These are phyloP conservation scores for Drosophila mayri DNA, from an alignment of 1,140 invertebrate genomes.

Conservation along the genomic window DNA sequence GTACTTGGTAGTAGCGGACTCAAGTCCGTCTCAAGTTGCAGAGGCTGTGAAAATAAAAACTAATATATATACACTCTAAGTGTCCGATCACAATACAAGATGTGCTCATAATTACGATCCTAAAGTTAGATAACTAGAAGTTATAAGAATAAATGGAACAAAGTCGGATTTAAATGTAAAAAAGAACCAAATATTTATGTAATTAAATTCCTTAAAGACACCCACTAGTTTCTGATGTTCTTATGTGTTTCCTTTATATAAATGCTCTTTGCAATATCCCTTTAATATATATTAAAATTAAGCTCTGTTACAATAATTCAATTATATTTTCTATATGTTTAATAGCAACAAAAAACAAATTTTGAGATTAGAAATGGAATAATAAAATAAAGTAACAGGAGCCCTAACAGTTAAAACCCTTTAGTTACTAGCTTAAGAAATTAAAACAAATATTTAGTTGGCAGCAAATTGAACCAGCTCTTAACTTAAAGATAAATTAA, in stretches of 20 bases:
- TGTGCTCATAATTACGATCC: conserved; percentile 40
- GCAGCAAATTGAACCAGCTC: background rate
- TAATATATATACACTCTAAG: conserved; percentile 58
- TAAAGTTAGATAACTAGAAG: conserved; percentile 39
- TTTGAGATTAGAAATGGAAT: conserved; percentile 4
- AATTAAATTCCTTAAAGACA: conserved; percentile 8
- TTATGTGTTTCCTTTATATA: background rate
- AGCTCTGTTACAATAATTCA: background rate
- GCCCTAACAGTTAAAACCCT: background rate
- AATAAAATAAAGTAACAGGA: background rate
- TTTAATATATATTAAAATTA: conserved; percentile 15
- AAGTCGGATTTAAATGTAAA: conserved; percentile 20
- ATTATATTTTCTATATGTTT: conserved; percentile 2
- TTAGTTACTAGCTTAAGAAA: background rate
- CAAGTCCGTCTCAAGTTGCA: conserved; percentile 60
- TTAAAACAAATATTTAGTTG: background rate
- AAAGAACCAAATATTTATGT: conserved; percentile 34
- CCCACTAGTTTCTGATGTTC: background rate
- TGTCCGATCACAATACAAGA: conserved; percentile 38
- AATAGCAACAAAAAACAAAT: no score
- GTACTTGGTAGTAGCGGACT: conserved; percentile 34
- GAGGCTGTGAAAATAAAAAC: conserved; percentile 76
- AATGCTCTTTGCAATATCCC: background rate
- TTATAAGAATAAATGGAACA: conserved; percentile 11
- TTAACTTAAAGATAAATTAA: background rate